A percentile compares a stretch with the other conserved stretches of the same genome.
Conservation (phyloP, 2,888 invertebrate genomes). For the Sinhomidia bicolor region DNA sequence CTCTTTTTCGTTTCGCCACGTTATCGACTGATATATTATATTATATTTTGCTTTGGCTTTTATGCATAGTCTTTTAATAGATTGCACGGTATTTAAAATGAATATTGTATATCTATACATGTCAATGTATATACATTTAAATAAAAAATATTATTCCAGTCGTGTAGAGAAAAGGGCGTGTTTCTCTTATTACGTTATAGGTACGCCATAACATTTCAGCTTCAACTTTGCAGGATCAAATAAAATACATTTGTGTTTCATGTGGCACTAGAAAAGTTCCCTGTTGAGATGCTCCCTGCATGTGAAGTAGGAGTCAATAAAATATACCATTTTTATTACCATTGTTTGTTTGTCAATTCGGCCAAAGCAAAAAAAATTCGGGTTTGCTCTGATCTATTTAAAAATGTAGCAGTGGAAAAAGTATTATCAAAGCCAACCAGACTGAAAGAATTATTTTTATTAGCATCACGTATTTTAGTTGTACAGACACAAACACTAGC, state of each 20-base stretch:
- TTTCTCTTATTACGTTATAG: slow-evolving; percentile 23
- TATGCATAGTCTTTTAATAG: background rate
- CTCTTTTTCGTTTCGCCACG: slow-evolving; percentile 37
- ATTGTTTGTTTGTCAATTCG: slow-evolving; percentile 36
- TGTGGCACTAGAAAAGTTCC: background rate
- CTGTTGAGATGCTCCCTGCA: background rate
- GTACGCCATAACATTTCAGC: background rate
- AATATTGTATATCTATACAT: background rate
- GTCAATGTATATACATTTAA: background rate
- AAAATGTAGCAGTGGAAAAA: background rate
- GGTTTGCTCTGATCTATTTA: slow-evolving; percentile 5
- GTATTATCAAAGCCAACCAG: background rate
- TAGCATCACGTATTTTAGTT: background rate
- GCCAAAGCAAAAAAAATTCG: background rate
- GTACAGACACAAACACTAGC: background rate
- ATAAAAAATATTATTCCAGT: background rate
- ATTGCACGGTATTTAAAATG: background rate
- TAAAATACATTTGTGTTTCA: background rate
- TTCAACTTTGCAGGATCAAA: background rate
- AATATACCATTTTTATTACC: slow-evolving; percentile 19
- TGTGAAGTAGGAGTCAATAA: background rate
- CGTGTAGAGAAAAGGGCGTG: slow-evolving; percentile 60
- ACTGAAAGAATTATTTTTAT: background rate
- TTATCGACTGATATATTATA: background rate
- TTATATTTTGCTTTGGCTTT: background rate